Evolutionary conservation across 2,113 vertebrate species (phyloP).

Genomic region (Diphyllodes magnificus): DNA sequence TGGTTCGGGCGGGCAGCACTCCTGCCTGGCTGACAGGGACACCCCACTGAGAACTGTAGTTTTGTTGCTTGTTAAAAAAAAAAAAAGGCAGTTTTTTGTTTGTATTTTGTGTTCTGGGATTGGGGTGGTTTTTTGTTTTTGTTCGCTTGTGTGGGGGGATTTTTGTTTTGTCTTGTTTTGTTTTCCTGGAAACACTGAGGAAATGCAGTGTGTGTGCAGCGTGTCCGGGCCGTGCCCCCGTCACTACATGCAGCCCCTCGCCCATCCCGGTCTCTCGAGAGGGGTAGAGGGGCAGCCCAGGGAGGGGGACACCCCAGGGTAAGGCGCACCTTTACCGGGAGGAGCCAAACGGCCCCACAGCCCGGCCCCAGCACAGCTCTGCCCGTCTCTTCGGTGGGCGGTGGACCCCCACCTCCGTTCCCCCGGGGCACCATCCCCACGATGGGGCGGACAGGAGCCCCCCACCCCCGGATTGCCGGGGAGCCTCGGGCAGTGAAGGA

Average conservation of each 20-base stretch:
- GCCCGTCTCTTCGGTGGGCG: background rate
- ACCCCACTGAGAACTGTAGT: background rate
- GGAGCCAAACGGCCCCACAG: background rate
- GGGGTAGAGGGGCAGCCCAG: background rate
- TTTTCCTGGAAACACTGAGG: background rate
- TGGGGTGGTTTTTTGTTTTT: background rate
- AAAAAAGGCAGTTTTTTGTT: background rate
- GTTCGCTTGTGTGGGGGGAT: too few species aligned
- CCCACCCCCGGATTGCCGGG: fast-evolving
- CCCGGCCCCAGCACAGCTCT: background rate
- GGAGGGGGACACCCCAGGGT: background rate
- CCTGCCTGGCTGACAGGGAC: background rate
- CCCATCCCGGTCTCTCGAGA: background rate
- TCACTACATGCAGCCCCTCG: background rate
- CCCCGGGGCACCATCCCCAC: background rate
- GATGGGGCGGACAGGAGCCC: background rate
- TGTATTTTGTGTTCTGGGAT: too few species aligned
- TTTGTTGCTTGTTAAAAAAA: background rate
- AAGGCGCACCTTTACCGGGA: background rate
- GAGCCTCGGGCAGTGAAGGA: background rate
- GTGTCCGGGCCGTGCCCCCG: background rate
- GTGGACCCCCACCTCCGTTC: background rate
- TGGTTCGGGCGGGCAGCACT: background rate
- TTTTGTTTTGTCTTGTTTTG: background rate
- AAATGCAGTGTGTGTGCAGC: background rate